Evolutionary conservation across 2,113 vertebrate species (phyloP), one percentile per base, ranked within the genome.

Genomic region (Brachyhypopomus occidentalis): DNA sequence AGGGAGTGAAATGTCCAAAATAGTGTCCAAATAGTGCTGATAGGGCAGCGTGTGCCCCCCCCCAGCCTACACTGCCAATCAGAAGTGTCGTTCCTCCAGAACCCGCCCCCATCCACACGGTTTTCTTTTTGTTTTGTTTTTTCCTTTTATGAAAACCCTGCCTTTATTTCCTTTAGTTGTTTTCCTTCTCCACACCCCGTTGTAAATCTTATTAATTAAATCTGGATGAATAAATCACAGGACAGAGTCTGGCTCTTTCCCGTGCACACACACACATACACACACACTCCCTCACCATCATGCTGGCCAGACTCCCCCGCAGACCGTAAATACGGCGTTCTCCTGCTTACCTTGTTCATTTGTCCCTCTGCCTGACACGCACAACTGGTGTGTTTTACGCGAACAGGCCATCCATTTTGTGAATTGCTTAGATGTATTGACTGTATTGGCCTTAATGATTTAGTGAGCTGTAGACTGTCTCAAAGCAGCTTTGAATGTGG

Each of bases 131-230:
- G 19, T 34, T 55, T 22, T 63, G 73, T 36, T 41, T 72, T 73
- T 55, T 36, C 27, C 63, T 75, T 66, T 62, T 74, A 78, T 82
- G 66, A 7, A 22, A 58, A 48, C 19, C 22, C 76, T 72, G 9
- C 8, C 12, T 52, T 52, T 52, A 52, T 52, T 52, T 34, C 52
- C 83, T 67, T 58, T 36, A 80, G 66, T 74, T 80, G 79, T 81
- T 66, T 85, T 80, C 14, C 62, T 78, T 79, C 48, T 72, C 78
- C 75, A 64, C 60, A 78, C 72, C 72, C 71, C 19, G 56, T 30
- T 72, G 80, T 84, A 83, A 86, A 84, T 88, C 79, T 73, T 78
- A 75, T 88, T 85, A 87, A 85, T 87, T 80, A 83, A 78, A 83
- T 80, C 59, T 77, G 34, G 34, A 59, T 58, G 59, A 79, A 78